Evolutionary conservation across 2,113 vertebrate genomes (phyloP).

Genomic region (Hippocampus zosterae): DNA sequence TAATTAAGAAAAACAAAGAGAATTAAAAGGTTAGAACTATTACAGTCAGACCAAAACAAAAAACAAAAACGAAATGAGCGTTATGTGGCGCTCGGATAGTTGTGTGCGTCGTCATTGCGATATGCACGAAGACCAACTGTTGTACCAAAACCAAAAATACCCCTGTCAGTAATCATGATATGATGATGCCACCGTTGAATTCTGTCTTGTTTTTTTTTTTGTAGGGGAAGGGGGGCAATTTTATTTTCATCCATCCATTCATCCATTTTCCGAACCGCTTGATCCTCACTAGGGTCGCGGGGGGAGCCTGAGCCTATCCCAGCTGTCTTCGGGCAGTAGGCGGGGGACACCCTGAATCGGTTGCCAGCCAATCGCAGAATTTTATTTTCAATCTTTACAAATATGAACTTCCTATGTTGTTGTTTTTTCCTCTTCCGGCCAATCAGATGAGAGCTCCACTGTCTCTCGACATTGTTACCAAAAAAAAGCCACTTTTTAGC

Average conservation of each 20-base stretch:
- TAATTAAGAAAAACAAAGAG: constrained; percentile 64
- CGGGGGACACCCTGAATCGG: no score
- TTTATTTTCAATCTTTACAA: background rate
- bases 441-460: constrained; percentile 70
- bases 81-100: constrained; percentile 55
- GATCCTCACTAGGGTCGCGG: no score
- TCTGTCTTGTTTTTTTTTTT: constrained; percentile 52
- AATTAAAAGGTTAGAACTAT: constrained; percentile 64
- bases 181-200: constrained; percentile 51
- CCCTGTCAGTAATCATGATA: constrained; percentile 55
- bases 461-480: constrained; percentile 65
- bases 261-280: no score
- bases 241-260: no score
- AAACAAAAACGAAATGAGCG: constrained; percentile 44
- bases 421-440: constrained; percentile 32
- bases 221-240: constrained; percentile 19
- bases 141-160: constrained; percentile 75
- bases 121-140: constrained; percentile 63
- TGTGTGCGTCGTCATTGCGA: constrained; percentile 53
- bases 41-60: constrained; percentile 67
- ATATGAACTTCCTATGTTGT: background rate
- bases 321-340: no score
- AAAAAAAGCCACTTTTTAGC: constrained; percentile 67
- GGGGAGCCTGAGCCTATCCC: no score
- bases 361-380: no score